Base-by-base conservation (phyloP, 2,888 invertebrate genomes). In the Tachystola acroxantha region DNA sequence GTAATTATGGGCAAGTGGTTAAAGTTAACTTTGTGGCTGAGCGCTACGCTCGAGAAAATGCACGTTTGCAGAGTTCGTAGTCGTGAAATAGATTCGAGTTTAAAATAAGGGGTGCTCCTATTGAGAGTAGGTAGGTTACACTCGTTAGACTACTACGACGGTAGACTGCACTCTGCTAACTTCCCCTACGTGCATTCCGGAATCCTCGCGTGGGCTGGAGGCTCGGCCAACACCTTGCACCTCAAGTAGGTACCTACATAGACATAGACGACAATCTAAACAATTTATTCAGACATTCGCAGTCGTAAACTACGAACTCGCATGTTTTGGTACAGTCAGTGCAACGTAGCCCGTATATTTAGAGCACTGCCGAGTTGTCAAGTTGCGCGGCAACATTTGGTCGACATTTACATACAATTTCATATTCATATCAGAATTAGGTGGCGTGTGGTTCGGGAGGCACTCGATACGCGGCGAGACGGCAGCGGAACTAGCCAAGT, bases 381-480 rank as follows among this genome's bases (percentile, higher is more conserved):
- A 77, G 64, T 74, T 69, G 59, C 56, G 64, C 63, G 63, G 70
- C 58, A 75, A 75, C 67, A 75, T 79, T 80, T 71, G 73, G 71
- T 50, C 60, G 61, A 69, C 64, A 82, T 81, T 81, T 70, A 70
- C 77, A 80, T 82, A 79, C 64, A 70, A 80, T 79, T 81, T 80
- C 76, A 81, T 79, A 80, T 81, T 81, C 80, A 82, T 80, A 76
- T 72, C 66, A 69, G 74, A 76, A 80, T 80, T 78, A 76, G 77
- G 70, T 73, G 58, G 62, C 50, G 51, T 59, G 48, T 45, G 61
- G 50, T 47, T 46, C 31, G 37, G 25, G 53, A 50, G 53, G 59
- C 50, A 58, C 51, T 60, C 58, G 62, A 63, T 64, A 53, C 48
- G 48, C 41, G 48, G 49, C 46, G 50, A 51, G 45, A 45, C 49